These are phyloP conservation scores for Lepus timidus DNA, from an alignment of 2,113 vertebrate species.

Conservation along the genomic window DNA sequence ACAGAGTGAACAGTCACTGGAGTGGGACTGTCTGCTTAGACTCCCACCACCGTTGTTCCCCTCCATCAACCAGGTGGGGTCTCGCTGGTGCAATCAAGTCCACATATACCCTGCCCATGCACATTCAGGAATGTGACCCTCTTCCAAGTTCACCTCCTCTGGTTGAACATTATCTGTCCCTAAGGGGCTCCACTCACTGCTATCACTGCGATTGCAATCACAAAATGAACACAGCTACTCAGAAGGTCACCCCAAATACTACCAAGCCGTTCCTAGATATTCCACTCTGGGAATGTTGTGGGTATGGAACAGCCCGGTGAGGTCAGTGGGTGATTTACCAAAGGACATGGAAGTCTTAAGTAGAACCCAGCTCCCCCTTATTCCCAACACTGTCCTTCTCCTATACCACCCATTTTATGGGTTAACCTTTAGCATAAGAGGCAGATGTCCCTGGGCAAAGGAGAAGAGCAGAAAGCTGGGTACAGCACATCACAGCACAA, in stretches of 20 bases:
- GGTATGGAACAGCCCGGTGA: neutral
- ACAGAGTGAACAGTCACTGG: neutral
- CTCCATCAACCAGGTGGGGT: too few species aligned
- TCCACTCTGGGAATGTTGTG: neutral
- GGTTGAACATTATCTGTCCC: neutral
- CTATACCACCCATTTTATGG: neutral
- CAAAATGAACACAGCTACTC: neutral
- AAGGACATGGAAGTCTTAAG: accelerated
- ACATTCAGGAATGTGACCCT: neutral
- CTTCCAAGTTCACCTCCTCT: neutral
- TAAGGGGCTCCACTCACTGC: neutral
- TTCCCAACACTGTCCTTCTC: too few species aligned
- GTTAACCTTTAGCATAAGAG: neutral
- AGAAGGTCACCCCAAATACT: neutral
- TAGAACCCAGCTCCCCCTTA: neutral
- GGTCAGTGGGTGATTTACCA: neutral
- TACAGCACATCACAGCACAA: neutral
- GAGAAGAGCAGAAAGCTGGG: neutral
- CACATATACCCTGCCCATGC: neutral
- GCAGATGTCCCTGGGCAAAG: neutral
- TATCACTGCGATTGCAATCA: neutral
- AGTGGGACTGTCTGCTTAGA: neutral
- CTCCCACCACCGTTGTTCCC: neutral
- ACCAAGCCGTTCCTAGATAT: neutral
- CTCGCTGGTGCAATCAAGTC: neutral